Conservation (phyloP, 1,140 invertebrate genomes). For the Rhysida immarginata region DNA sequence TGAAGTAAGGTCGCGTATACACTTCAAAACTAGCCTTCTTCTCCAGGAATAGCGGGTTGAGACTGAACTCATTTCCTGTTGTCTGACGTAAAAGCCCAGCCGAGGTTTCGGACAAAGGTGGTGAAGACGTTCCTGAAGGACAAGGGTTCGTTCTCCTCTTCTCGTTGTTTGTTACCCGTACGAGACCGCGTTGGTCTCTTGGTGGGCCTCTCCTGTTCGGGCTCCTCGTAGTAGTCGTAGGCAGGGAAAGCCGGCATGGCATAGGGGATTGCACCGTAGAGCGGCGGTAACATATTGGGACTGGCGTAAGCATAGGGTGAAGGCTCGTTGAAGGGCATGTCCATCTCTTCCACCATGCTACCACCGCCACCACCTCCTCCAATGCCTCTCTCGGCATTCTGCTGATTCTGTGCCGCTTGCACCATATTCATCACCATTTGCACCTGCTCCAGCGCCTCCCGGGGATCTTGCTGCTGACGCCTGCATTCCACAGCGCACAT, state of each 20-base stretch:
- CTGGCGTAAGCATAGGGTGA: neutral
- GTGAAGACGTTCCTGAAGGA: slow-evolving; percentile 5
- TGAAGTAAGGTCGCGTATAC: no score
- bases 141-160: slow-evolving; percentile 1
- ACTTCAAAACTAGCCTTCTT: no score
- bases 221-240: no score
- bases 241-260: no score
- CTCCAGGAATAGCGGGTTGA: no score
- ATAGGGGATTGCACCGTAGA: neutral
- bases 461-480: neutral
- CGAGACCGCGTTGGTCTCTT: neutral
- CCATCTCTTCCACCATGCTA: neutral
- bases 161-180: neutral
- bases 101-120: slow-evolving; percentile 1
- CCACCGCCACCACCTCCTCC: neutral
- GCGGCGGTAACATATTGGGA: neutral
- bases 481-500: no score
- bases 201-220: neutral
- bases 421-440: neutral
- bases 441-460: slow-evolving; percentile 2
- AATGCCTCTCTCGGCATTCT: neutral
- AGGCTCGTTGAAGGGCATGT: neutral
- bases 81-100: slow-evolving; percentile 5
- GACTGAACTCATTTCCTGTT: no score
- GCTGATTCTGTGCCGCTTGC: neutral